Conservation (phyloP, 2,113 vertebrate genomes). For the Mastomys natalensis region DNA sequence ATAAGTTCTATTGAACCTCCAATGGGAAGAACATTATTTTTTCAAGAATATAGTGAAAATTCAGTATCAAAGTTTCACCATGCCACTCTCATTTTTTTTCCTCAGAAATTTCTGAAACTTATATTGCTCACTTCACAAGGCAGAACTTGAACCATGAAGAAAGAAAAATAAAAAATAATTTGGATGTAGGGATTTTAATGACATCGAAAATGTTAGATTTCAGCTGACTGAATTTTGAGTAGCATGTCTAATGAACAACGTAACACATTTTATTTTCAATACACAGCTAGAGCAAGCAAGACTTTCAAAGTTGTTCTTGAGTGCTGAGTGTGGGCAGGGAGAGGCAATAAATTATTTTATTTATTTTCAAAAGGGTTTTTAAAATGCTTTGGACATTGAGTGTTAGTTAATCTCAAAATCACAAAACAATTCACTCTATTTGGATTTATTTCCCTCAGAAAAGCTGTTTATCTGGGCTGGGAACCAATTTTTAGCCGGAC, state of each 20-base stretch:
- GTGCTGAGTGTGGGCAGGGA: not conserved
- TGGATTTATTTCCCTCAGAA: constrained; percentile 40
- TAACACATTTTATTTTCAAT: constrained; percentile 30
- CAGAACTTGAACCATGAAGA: not conserved
- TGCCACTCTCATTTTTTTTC: not conserved
- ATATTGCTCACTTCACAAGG: not conserved
- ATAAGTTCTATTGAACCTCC: not conserved
- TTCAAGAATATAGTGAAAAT: constrained; percentile 20
- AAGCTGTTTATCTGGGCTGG: constrained; percentile 22
- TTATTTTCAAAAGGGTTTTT: constrained; percentile 55
- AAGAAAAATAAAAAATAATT: not conserved
- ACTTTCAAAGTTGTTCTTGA: constrained; percentile 18
- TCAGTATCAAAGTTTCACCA: constrained; percentile 3
- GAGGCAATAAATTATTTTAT: not conserved
- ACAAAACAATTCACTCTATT: constrained; percentile 70
- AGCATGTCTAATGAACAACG: not conserved
- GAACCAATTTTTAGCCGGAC: constrained; percentile 71
- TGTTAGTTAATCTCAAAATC: constrained; percentile 51
- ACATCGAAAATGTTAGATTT: not conserved
- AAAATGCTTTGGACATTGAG: constrained; percentile 45
- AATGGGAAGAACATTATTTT: not conserved
- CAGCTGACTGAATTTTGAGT: not conserved
- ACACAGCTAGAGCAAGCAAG: not conserved
- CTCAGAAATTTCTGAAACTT: constrained; percentile 16
- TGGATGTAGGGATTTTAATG: constrained; percentile 11